A percentile compares a stretch with the other conserved stretches of the same genome.
Conservation (phyloP, 2,113 vertebrate species). For the Aptenodytes patagonicus region DNA sequence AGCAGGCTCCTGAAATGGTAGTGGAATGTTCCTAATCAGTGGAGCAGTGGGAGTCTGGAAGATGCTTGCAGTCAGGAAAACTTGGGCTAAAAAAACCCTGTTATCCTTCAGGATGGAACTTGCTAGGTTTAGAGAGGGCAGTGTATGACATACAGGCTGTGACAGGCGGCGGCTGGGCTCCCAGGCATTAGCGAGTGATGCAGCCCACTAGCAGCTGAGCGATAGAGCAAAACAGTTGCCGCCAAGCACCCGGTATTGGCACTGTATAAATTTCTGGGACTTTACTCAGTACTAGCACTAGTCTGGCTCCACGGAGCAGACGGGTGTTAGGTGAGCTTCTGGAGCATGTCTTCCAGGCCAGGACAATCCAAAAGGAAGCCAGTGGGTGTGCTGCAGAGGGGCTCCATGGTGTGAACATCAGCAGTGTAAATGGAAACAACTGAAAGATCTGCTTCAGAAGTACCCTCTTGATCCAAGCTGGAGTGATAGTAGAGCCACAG, state of each 20-base stretch:
- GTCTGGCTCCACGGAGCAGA: not conserved
- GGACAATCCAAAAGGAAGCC: not conserved
- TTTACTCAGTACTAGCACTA: not conserved
- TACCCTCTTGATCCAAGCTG: not conserved
- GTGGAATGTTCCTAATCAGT: not conserved
- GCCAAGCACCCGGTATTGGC: not conserved
- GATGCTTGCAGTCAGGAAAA: not conserved
- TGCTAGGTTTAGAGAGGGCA: not conserved
- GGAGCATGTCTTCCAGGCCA: not conserved
- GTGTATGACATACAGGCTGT: not conserved
- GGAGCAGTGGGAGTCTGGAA: not conserved
- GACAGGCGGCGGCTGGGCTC: not conserved
- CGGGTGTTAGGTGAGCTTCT: not conserved
- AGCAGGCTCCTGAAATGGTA: not conserved
- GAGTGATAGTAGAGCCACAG: not conserved
- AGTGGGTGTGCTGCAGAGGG: not conserved
- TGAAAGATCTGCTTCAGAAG: not conserved
- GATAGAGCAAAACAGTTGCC: not conserved
- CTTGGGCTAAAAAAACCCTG: not conserved
- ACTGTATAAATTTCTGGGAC: not conserved
- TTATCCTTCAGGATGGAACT: not conserved
- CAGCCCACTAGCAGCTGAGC: not conserved
- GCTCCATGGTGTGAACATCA: rapidly evolving
- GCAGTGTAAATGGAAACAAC: not conserved
- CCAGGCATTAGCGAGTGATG: not conserved